These are phyloP conservation scores for Rhimphoctona megacephalus DNA, from an alignment of 2,888 invertebrate genomes.

Conservation along the genomic window DNA sequence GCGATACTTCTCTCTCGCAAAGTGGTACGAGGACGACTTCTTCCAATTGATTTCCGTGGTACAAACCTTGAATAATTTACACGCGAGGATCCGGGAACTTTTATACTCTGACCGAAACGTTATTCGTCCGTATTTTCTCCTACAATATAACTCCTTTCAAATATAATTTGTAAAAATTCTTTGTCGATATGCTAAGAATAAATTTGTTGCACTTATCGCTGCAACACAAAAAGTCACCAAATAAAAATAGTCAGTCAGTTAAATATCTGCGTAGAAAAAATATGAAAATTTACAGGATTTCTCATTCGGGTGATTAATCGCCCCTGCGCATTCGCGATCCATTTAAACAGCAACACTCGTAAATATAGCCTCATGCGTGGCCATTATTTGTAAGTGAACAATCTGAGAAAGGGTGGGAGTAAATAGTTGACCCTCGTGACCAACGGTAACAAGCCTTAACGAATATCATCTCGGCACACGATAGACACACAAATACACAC, in stretches of 20 bases:
- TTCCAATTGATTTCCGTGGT: slow-evolving; percentile 49
- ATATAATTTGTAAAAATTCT: neutral
- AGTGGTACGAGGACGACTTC: slow-evolving; percentile 67
- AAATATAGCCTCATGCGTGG: slow-evolving; percentile 9
- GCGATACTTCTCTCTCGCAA: slow-evolving; percentile 43
- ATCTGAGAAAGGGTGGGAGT: slow-evolving; percentile 48
- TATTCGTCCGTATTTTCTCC: neutral
- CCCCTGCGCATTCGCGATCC: slow-evolving; percentile 3
- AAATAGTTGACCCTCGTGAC: slow-evolving; percentile 74
- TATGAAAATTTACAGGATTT: neutral
- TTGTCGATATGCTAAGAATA: too few relatives aligned
- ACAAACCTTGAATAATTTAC: slow-evolving; percentile 30
- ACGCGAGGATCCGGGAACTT: neutral
- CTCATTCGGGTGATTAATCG: neutral
- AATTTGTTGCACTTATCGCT: too few relatives aligned
- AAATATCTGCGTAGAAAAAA: too few relatives aligned
- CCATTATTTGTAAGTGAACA: slow-evolving; percentile 27
- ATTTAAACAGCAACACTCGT: slow-evolving; percentile 11
- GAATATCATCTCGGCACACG: slow-evolving; percentile 71
- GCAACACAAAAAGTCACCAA: too few relatives aligned
- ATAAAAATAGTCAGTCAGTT: too few relatives aligned
- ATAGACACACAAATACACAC: slow-evolving; percentile 32
- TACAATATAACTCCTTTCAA: neutral
- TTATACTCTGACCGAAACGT: neutral
- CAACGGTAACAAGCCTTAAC: slow-evolving; percentile 75